Conservation (phyloP, 2,888 invertebrate genomes). For the Eilema depressum region DNA sequence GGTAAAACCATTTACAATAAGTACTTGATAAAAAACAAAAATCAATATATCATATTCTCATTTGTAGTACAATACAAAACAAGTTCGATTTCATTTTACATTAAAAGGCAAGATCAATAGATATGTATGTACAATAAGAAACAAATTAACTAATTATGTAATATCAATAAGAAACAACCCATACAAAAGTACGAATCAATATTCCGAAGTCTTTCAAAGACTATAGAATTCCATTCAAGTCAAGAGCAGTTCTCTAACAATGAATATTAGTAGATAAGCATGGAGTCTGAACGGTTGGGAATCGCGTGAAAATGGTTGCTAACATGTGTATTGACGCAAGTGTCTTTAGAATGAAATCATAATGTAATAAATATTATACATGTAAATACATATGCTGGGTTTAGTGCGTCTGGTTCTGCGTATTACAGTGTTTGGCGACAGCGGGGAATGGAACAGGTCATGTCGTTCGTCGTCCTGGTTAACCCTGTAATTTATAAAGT, state of each 20-base stretch:
- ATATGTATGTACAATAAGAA: slow-evolving; percentile 12
- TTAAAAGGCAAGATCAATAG: slow-evolving; percentile 48
- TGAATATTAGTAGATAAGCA: slow-evolving; percentile 40
- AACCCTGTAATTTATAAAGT: neutral
- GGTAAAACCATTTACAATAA: neutral
- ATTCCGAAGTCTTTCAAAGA: slow-evolving; percentile 54
- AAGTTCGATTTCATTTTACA: slow-evolving; percentile 6
- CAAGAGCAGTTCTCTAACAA: slow-evolving; percentile 48
- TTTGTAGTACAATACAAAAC: slow-evolving; percentile 1
- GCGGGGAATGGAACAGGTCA: neutral
- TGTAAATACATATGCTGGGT: slow-evolving; percentile 15
- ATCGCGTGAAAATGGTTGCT: slow-evolving; percentile 26
- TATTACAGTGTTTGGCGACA: neutral
- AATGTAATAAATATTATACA: slow-evolving; percentile 38
- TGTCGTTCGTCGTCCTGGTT: neutral
- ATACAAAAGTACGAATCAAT: slow-evolving; percentile 53
- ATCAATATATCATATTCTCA: neutral
- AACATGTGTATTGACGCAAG: slow-evolving; percentile 47
- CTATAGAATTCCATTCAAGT: slow-evolving; percentile 51
- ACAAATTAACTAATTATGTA: slow-evolving; percentile 57
- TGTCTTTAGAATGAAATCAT: slow-evolving; percentile 47
- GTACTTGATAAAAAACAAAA: neutral
- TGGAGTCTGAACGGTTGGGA: slow-evolving; percentile 21
- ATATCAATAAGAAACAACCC: slow-evolving; percentile 51
- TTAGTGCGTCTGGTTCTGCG: slow-evolving; percentile 13